Percentiles rank a stretch among this genome's conserved stretches.
Conservation (phyloP, 2,113 vertebrate species). For the Megaceryle torquata region DNA sequence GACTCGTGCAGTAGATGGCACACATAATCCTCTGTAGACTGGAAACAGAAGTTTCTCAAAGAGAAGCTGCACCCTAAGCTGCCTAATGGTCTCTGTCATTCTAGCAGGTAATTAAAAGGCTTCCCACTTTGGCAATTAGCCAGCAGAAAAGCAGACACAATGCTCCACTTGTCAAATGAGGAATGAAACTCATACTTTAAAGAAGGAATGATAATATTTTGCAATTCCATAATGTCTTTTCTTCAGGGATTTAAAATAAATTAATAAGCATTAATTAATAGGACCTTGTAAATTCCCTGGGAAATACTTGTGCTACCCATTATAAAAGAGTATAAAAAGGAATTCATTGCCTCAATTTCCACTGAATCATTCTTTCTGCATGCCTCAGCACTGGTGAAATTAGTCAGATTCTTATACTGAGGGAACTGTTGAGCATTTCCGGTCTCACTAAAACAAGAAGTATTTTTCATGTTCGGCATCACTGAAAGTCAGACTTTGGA, state of each 20-base stretch:
- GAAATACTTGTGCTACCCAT: not conserved
- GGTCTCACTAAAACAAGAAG: not conserved
- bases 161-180: not conserved
- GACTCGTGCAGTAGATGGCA: constrained; percentile 1
- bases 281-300: not conserved
- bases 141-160: not conserved
- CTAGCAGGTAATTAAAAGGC: constrained; percentile 54
- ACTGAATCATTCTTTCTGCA: not conserved
- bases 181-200: not conserved
- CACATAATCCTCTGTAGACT: not conserved
- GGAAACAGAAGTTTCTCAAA: not conserved
- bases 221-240: not conserved
- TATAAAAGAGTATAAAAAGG: not conserved
- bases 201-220: not conserved
- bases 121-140: constrained; percentile 18
- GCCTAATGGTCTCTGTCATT: constrained; percentile 22
- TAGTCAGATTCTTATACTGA: not conserved
- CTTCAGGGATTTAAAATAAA: not conserved
- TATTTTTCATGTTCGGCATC: not conserved
- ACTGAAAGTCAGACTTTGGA: not conserved
- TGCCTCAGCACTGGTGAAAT: not conserved
- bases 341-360: not conserved
- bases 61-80: constrained; percentile 11
- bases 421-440: not conserved
- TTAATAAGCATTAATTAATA: constrained; percentile 40